Conservation (phyloP, 1,140 invertebrate genomes). For the Telenomus remus region DNA sequence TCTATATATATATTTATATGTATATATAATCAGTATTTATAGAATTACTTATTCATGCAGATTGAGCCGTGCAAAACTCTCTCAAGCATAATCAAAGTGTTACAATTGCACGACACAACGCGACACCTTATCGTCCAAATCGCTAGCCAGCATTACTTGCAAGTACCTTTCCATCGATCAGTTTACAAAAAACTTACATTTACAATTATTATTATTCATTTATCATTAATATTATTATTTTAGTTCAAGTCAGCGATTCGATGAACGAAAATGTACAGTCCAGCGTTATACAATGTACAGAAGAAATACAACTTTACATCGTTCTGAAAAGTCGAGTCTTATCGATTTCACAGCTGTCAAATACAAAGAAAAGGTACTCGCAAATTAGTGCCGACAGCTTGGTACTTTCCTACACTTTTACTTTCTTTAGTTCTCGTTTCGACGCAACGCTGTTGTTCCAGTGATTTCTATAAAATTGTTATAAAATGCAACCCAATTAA, state of each 20-base stretch:
- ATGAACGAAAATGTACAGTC: constrained; percentile 38
- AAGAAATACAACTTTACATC: constrained; percentile 28
- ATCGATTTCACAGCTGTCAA: constrained; percentile 13
- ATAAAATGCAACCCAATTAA: constrained; percentile 1
- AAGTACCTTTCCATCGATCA: background rate
- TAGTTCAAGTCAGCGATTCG: constrained; percentile 5
- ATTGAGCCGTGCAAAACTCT: constrained; percentile 36
- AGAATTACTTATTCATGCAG: constrained; percentile 66
- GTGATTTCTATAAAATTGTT: background rate
- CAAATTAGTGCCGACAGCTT: constrained; percentile 12
- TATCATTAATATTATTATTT: constrained; percentile 3
- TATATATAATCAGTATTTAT: constrained; percentile 71
- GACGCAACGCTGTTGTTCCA: background rate
- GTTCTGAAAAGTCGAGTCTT: constrained; percentile 8
- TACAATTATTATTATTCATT: constrained; percentile 7
- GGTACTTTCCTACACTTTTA: constrained; percentile 19
- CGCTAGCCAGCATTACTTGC: constrained; percentile 5
- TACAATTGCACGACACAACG: constrained; percentile 53
- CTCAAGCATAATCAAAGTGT: constrained; percentile 35
- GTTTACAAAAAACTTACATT: constrained; percentile 27
- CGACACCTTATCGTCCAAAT: constrained; percentile 39
- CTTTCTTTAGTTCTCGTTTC: constrained; percentile 22
- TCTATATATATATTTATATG: constrained; percentile 65
- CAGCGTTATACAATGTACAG: constrained; percentile 29
- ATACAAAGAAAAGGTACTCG: constrained; percentile 1